Conservation (phyloP, 2,113 vertebrate species). For the Asarcornis scutulata region DNA sequence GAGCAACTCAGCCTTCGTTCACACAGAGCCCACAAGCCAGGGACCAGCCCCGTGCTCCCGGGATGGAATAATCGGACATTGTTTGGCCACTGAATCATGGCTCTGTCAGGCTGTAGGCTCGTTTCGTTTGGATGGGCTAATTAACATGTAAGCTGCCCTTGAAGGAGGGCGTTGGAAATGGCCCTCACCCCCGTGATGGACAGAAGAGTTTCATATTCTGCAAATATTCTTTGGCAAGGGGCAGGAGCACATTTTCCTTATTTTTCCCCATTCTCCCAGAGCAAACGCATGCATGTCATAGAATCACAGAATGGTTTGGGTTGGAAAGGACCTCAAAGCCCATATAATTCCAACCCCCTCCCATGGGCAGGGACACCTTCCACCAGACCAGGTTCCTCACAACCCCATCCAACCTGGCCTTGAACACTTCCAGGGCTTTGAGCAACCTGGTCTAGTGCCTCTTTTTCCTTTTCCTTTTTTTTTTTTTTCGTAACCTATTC, state of each 20-base stretch:
- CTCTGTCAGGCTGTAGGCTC: conserved; percentile 29
- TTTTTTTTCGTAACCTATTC: neutral
- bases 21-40: neutral
- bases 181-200: neutral
- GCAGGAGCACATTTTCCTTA: neutral
- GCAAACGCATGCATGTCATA: neutral
- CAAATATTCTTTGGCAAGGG: neutral
- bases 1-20: neutral
- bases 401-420: too few species aligned
- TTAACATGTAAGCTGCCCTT: conserved; percentile 22
- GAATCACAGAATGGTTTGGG: too few species aligned
- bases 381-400: too few species aligned
- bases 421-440: too few species aligned
- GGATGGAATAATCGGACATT: conserved; percentile 54
- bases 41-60: neutral
- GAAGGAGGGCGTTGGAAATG: conserved; percentile 11
- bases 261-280: neutral
- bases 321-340: too few species aligned
- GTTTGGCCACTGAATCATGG: conserved; percentile 27
- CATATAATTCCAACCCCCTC: too few species aligned
- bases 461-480: neutral
- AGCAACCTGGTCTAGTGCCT: neutral
- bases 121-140: neutral
- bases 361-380: too few species aligned
- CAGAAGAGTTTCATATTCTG: neutral